Evolutionary conservation across 2,797 vertebrate species (phyloP), one percentile per base, ranked within the genome.

Genomic region (Ctenopoma multispine): DNA sequence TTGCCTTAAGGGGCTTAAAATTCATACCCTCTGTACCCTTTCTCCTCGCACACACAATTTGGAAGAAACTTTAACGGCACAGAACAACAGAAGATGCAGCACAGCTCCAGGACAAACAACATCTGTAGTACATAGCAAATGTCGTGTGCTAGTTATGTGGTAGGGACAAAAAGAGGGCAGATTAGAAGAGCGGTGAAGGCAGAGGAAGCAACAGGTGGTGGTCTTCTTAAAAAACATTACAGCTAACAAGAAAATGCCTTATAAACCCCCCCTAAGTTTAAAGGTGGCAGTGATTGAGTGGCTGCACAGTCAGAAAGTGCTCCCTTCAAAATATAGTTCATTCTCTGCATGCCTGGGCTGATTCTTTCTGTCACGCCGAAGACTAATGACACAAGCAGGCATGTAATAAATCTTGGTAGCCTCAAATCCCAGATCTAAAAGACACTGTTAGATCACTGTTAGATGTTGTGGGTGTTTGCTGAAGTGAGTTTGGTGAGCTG

Each of bases 281-380:
- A 87, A 92, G 87, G 89, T 93, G 88, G 74, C 87, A 90, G 86
- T 92, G 91, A 93, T 77, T 80, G 87, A 93, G 88, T 54, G 67
- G 87, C 83, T 81, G 62, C 88, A 79, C 76, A 47, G 87, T 57
- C 20, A 85, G 89, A 78, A 86, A 70, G 62, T 69, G 71, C 62
- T 83, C 56, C 79, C 78, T 62, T 87, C 65, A 79, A 89, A 87
- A 87, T 79, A 86, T 79, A 85, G 68, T 86, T 90, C 75, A 85
- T 89, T 92, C 84, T 80, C 84, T 78, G 75, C 80, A 87, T 80
- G 83, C 86, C 82, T 86, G 57, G 49, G 43, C 57, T 65, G 66
- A 74, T 47, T 79, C 69, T 70, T 65, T 84, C 76, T 67, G 75
- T 81, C 64, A 62, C 44, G 65, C 58, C n/a, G 77, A 87, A 38